Percentiles rank a stretch among this genome's conserved stretches.
phyloP scores from a whole-genome alignment of 1,140 invertebrate genomes.

The Pachypsylla venusta region DNA sequence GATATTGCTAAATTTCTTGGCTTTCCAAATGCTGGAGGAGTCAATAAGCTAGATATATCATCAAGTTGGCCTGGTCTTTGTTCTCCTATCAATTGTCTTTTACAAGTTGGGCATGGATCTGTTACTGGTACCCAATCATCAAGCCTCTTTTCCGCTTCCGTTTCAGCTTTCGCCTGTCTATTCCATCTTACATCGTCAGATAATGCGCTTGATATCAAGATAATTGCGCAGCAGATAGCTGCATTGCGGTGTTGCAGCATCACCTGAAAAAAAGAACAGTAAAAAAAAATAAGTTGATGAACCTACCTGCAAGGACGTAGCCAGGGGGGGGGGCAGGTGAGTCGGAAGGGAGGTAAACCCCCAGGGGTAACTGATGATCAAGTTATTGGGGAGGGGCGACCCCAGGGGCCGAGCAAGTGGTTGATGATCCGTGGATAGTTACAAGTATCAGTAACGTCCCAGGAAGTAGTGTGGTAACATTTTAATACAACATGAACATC shows the following conservation, averaged over 20 bases:
- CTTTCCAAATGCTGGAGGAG: conserved; percentile 9
- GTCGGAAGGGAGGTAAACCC: too few species aligned
- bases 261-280: conserved; percentile 2
- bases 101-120: conserved; percentile 4
- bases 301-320: too few species aligned
- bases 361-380: too few species aligned
- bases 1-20: background rate
- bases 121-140: conserved; percentile 18
- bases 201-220: background rate
- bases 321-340: too few species aligned
- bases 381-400: too few species aligned
- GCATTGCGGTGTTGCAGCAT: background rate
- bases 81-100: conserved; percentile 3
- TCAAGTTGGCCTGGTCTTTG: background rate
- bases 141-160: conserved; percentile 10
- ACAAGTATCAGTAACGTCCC: too few species aligned
- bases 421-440: too few species aligned
- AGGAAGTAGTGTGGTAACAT: too few species aligned
- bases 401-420: too few species aligned
- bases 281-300: too few species aligned
- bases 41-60: conserved; percentile 17
- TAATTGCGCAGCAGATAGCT: background rate
- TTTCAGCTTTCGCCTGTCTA: background rate
- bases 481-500: too few species aligned
- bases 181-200: conserved; percentile 1